Evolutionary conservation across 2,797 vertebrate species (phyloP).

Genomic region (Premnoplex brunnescens): DNA sequence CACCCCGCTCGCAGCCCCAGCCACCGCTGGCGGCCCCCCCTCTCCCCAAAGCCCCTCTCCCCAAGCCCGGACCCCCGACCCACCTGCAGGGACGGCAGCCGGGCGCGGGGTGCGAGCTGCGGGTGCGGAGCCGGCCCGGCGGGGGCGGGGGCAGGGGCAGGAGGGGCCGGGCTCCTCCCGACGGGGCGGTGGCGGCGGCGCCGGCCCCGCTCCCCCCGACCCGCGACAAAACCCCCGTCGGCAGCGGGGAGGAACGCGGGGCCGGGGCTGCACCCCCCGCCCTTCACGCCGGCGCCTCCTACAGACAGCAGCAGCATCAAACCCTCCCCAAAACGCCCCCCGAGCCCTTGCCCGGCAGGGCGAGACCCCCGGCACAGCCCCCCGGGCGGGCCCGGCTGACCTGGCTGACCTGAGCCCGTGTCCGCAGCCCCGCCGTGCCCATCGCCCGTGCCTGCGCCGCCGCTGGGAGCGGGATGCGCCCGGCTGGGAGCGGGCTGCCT

Average conservation of each 20-base stretch:
- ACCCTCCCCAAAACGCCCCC: neutral
- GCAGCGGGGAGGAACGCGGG: too few relatives aligned
- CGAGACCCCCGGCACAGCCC: neutral
- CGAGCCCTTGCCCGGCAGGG: too few relatives aligned
- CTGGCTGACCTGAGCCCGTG: neutral
- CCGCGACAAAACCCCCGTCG: neutral
- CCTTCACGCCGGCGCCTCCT: neutral
- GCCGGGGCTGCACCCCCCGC: too few relatives aligned
- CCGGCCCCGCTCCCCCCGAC: neutral
- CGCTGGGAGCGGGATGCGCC: neutral
- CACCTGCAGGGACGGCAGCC: neutral
- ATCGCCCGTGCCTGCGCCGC: accelerated
- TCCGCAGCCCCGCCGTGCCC: neutral
- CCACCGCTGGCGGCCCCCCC: neutral
- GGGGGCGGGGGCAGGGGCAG: neutral
- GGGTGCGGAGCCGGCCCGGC: neutral
- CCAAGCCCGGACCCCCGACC: neutral
- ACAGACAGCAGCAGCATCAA: neutral
- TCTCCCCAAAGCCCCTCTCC: neutral
- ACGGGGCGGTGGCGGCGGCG: too few relatives aligned
- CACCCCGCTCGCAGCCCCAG: neutral
- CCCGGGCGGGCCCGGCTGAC: neutral
- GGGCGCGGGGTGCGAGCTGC: neutral
- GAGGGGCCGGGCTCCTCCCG: neutral
- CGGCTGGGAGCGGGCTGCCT: neutral